Evolutionary conservation across 1,140 invertebrate genomes (phyloP), one percentile per base, ranked within the genome.

Genomic region (Drosophila tristis): DNA sequence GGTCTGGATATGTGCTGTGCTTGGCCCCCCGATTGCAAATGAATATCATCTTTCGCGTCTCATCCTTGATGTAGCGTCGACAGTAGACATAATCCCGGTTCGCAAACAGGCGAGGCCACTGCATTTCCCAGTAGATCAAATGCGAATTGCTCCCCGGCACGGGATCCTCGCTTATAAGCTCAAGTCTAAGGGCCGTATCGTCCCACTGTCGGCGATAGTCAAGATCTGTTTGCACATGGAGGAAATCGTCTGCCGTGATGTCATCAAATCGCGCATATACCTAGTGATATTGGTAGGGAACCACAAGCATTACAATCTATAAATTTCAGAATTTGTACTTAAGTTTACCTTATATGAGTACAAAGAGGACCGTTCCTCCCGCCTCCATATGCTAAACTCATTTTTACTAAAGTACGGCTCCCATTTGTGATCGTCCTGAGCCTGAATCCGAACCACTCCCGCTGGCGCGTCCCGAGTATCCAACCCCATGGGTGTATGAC

Each of bases 31-130:
- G 90, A 90, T 92, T 93, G 55, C 93, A 92, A 13, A 94, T 92
- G 8, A 93, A 80, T 53, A 94, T 93, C 5, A 93, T 59, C 55
- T 93, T 93, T 20, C 90, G 87, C 13, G 85, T 70, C 0, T 93
- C 90, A 80, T 96, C 94, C 29, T 95, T 92, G 5, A 94, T 74
- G 90, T 95, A 97, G 5, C 96, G 93, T 5, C 97, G 93, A 70
- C 96, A 95, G 91, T 96, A 98, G 0, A 97, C 96, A 89, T 98
- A 98, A 91, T 98, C 97, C 31, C 97, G 94, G 91, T 98, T 97
- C 2, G 95, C 94, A 92, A 97, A 97, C 71, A 97, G 93, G 87
- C 94, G 94, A 94, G 97, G 97, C 96, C 96, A 97, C 67, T 95
- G 93, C 92, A 97, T 96, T 93, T 97, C 96, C 97, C 97, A 98